A percentile compares a stretch with the other conserved stretches of the same genome.
Conservation (phyloP, 2,888 invertebrate genomes). For the Tanytarsus gracilentus region DNA sequence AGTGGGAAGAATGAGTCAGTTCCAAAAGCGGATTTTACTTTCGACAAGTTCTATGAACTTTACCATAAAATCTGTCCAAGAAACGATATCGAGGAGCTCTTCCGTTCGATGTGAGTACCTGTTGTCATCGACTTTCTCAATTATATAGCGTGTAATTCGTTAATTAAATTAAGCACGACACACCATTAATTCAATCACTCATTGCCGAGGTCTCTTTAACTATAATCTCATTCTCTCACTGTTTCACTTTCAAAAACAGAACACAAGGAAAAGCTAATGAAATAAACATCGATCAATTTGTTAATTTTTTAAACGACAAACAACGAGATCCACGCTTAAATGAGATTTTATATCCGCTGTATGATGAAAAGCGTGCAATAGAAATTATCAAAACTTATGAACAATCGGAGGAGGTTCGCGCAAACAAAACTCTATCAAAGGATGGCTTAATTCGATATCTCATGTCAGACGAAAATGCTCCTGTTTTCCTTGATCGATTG, state of each 20-base stretch:
- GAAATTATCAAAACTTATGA: slow-evolving; percentile 94
- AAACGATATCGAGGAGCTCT: slow-evolving; percentile 96
- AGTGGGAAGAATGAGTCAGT: slow-evolving; percentile 94
- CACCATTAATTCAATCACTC: not conserved
- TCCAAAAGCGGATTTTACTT: slow-evolving; percentile 89
- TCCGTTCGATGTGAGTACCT: slow-evolving; percentile 80
- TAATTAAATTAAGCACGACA: not conserved
- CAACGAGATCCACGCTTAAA: slow-evolving; percentile 97
- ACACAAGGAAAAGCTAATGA: slow-evolving; percentile 83
- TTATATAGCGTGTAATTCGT: not conserved
- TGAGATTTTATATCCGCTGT: slow-evolving; percentile 96
- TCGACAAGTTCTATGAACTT: slow-evolving; percentile 95
- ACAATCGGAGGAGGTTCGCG: slow-evolving; percentile 64
- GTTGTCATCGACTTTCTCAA: too few species aligned
- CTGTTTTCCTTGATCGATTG: slow-evolving; percentile 95
- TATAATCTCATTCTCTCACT: not conserved
- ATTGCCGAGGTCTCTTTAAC: too few species aligned
- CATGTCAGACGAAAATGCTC: slow-evolving; percentile 99
- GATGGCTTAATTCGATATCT: slow-evolving; percentile 96
- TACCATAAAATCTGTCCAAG: slow-evolving; percentile 99
- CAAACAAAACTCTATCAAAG: slow-evolving; percentile 70
- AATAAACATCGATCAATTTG: slow-evolving; percentile 77
- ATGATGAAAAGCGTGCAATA: slow-evolving; percentile 83
- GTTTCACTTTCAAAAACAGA: slow-evolving; percentile 45
- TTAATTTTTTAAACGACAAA: slow-evolving; percentile 91